These are phyloP conservation scores for Papilio xuthus DNA, from an alignment of 1,140 invertebrate species.

Conservation along the genomic window DNA sequence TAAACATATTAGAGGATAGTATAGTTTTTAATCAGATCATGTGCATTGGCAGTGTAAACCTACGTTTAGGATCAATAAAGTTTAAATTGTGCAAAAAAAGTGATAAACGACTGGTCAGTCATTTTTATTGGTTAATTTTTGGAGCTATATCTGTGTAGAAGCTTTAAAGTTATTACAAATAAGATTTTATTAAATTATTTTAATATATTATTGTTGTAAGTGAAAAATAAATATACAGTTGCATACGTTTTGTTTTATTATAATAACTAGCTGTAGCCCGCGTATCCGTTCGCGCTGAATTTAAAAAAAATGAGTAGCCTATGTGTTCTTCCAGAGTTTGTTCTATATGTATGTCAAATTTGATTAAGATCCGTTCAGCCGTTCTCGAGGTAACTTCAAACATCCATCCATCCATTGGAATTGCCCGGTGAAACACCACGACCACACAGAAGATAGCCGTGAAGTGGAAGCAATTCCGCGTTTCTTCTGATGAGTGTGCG, in stretches of 20 bases:
- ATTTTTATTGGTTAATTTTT: conserved; percentile 57
- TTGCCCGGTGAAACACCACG: no score
- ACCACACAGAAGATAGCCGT: no score
- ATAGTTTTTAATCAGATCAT: neutral
- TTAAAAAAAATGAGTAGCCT: no score
- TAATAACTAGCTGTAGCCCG: no score
- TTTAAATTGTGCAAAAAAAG: conserved; percentile 45
- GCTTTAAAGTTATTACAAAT: conserved; percentile 63
- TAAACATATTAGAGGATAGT: neutral
- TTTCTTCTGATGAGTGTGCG: no score
- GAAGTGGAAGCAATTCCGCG: no score
- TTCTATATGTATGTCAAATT: no score
- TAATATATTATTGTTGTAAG: conserved; percentile 69
- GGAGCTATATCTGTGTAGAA: conserved; percentile 58
- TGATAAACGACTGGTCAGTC: conserved; percentile 70
- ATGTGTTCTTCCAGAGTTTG: no score
- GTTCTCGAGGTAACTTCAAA: no score
- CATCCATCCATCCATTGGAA: no score
- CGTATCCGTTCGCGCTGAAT: no score
- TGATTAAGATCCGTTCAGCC: no score
- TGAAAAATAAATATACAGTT: conserved; percentile 62
- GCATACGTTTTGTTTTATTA: conserved; percentile 38
- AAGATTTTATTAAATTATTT: conserved; percentile 60
- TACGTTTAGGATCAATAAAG: neutral
- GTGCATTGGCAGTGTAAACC: neutral